A percentile compares a stretch with the other conserved stretches of the same genome.
Conservation (phyloP, 2,113 vertebrate species). For the Carassius gibelio region DNA sequence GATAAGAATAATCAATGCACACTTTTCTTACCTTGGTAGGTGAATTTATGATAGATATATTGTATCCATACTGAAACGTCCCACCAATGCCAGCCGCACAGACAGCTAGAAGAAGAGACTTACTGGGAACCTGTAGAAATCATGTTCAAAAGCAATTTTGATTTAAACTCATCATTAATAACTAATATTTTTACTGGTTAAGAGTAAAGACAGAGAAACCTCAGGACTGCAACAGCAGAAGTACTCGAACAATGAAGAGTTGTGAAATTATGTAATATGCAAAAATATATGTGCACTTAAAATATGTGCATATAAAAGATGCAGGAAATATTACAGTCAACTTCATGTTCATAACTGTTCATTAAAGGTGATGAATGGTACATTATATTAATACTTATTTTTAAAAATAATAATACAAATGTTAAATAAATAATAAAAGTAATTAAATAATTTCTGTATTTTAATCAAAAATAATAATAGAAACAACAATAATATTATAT, state of each 20-base stretch:
- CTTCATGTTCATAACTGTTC: neutral
- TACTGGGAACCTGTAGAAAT: slow-evolving; percentile 76
- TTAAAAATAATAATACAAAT: neutral
- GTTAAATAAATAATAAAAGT: no score
- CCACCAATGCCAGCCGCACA: slow-evolving; percentile 87
- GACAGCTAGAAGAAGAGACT: slow-evolving; percentile 75
- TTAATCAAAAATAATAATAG: no score
- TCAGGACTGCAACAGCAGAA: no score
- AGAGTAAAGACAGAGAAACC: neutral
- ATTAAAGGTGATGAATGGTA: neutral
- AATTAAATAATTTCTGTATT: no score
- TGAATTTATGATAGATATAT: slow-evolving; percentile 85
- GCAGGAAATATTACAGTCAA: no score
- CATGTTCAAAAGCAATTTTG: neutral
- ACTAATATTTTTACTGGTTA: neutral
- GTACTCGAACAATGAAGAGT: neutral
- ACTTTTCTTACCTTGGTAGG: slow-evolving; percentile 77
- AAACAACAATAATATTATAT: neutral
- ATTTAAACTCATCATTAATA: neutral
- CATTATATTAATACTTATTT: neutral
- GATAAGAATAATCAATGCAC: neutral
- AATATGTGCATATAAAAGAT: no score
- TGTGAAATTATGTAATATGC: neutral
- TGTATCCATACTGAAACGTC: slow-evolving; percentile 90
- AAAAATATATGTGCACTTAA: no score